Conservation (phyloP, 2,888 invertebrate species). For the Lasioglossum vierecki region DNA sequence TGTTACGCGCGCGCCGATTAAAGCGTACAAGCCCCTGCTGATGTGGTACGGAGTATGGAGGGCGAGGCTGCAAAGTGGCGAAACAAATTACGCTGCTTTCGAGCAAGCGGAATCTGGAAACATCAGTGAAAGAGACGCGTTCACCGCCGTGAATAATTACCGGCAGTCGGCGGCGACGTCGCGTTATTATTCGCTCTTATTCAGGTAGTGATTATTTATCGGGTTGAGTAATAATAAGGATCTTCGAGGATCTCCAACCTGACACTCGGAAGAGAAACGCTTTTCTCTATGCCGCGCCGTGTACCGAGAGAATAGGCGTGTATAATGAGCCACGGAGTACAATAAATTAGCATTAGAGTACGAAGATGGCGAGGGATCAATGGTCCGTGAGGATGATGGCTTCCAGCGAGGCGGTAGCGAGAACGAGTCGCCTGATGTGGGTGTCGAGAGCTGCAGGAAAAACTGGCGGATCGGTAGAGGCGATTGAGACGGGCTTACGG, state of each 20-base stretch:
- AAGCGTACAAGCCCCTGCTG: conserved; percentile 7
- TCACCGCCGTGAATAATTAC: conserved; percentile 36
- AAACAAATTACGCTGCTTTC: conserved; percentile 40
- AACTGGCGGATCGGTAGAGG: background rate
- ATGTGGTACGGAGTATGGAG: background rate
- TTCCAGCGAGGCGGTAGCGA: background rate
- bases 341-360: conserved; percentile 1
- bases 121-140: conserved; percentile 13
- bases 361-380: background rate
- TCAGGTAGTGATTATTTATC: conserved; percentile 18
- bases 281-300: background rate
- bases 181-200: conserved; percentile 16
- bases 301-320: background rate
- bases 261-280: background rate
- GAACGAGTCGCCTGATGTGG: background rate
- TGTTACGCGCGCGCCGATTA: conserved; percentile 27
- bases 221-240: conserved; percentile 23
- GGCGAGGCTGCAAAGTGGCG: conserved; percentile 21
- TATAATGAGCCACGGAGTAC: background rate
- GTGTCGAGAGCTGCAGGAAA: background rate
- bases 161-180: background rate
- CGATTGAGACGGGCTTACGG: background rate
- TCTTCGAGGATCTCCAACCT: background rate
- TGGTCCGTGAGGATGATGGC: background rate
- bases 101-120: conserved; percentile 56